Base-by-base conservation (phyloP, 2,888 invertebrate genomes). In the Campaea margaritaria region DNA sequence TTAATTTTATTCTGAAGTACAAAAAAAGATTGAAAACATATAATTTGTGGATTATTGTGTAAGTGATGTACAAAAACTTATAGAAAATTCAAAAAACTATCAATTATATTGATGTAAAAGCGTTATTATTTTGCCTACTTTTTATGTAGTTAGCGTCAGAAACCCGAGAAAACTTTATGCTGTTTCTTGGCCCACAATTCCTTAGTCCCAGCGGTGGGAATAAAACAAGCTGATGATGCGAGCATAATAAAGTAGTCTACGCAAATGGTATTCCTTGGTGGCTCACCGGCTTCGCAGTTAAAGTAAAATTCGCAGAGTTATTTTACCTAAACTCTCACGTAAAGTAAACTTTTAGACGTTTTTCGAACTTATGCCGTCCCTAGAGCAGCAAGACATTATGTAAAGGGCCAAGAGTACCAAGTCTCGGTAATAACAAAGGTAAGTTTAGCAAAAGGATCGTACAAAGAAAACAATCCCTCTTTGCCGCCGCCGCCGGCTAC, bases 241-340 rank as follows among this genome's bases (percentile, higher is more conserved):
- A 31, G 31, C 31, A 41, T 46, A 31, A 31, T 43, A 28, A 46
- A 47, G 28, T 56, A 39, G 13, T 27, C 27, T 31, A 9, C 47
- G 52, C 52, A 53, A 53, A 49, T 49, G 48, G 48, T 62, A 58
- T 51, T 58, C 62, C 51, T 58, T 47, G 52, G 62, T 62, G 53
- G 50, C 62, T 58, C 54, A 58, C 36, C 44, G 27, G 36, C 31
- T 45, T 53, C 53, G 61, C 57, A 47, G 56, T 58, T 68, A 67
- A 64, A 73, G 70, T 71, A 69, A 62, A 69, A 70, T 73, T 69
- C 66, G 66, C 68, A 69, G 78, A 75, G 69, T 69, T 78, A 76
- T 75, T 78, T 75, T 58, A 66, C 57, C 63, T 39, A 59, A 75
- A 73, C 72, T 75, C 69, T 65, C 65, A 54, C 57, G 55, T 41